Evolutionary conservation across 2,888 invertebrate species (phyloP), one percentile per base, ranked within the genome.

Genomic region (Nomada flava): DNA sequence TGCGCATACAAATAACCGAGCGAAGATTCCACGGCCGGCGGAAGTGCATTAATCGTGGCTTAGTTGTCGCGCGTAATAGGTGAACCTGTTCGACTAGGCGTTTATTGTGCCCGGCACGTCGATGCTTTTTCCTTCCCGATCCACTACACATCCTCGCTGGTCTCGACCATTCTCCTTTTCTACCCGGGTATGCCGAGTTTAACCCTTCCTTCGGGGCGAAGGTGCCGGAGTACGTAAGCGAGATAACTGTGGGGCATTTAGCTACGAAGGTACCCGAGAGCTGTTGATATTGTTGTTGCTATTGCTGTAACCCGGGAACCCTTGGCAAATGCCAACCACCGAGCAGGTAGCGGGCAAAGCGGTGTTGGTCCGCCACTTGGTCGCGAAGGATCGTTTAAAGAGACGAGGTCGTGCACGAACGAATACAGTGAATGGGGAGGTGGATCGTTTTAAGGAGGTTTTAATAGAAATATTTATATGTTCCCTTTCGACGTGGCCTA

Each of bases 401-500:
- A 62, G 76, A 65, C 57, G 18, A 3, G 13, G 26, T 13, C 2
- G 15, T 36, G 52, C 26, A 64, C 65, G 63, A 64, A 69, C 76
- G 78, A 63, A 68, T 60, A 44, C 69, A 36, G 29, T 79, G 84
- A 89, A 89, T 83, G 76, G 77, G 18, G 55, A 18, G 36, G 26
- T 69, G 90, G 90, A 88, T 90, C 91, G 89, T 87, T 91, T 91
- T 91, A 89, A 91, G 84, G 82, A 89, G 85, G 88, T 85, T 88
- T 89, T 90, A 90, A 91, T 91, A 83, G 92, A 91, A 92, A 92
- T 92, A 92, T 92, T 92, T 91, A 92, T 92, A 92, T 90, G 90
- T 91, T 90, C 87, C 79, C 86, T 89, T 87, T 76, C 84, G 82
- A 62, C 70, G 11, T 71, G 75, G 52, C 5, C 13, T 36, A 67